Evolutionary conservation across 2,888 invertebrate species (phyloP), one percentile per base, ranked within the genome.

Genomic region (Meta bourneti): DNA sequence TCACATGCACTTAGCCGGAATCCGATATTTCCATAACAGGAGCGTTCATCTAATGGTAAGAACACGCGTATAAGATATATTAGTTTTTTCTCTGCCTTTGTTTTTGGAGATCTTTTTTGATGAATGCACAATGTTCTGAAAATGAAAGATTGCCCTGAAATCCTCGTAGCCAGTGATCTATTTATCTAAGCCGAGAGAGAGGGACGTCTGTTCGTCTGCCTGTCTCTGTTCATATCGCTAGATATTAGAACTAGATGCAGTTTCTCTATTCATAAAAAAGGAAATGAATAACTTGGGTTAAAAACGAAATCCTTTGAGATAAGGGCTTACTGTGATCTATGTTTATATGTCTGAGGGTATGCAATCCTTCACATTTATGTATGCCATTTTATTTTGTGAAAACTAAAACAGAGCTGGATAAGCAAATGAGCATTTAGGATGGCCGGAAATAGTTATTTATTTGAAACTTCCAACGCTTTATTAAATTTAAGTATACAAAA

Each of bases 221-320:
- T 71, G 72, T 72, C n/a, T 84, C 74, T 74, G 75, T 75, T 84
- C 61, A 13, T 84, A 54, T 75, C 48, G 54, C 74, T 74, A 61
- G 84, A 84, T 84, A 75, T 84, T 61, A 54, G 75, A 84, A 84
- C 84, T 48, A 61, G 75, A 75, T 54, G 49, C 20, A 54, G 54
- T 75, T 75, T 54, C 75, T 84, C 74, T 75, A 20, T 34, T 11
- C 16, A 34, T 13, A 75, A 75, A 75, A 48, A 9, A 9, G 9
- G 75, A 75, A 75, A 75, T 34, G 48, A 75, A 48, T 48, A 75
- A 75, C 16, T 34, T 75, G 48, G 48, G 48, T 48, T 75, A 49
- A 34, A 75, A 48, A 34, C 16, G 71, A 49, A 75, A 75, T 34
- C 48, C 34, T 75, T 34, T 74, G 20, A 13, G 34, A 48, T 49